These are phyloP conservation scores for Astur gentilis DNA, from an alignment of 2,113 vertebrate species.

Conservation along the genomic window DNA sequence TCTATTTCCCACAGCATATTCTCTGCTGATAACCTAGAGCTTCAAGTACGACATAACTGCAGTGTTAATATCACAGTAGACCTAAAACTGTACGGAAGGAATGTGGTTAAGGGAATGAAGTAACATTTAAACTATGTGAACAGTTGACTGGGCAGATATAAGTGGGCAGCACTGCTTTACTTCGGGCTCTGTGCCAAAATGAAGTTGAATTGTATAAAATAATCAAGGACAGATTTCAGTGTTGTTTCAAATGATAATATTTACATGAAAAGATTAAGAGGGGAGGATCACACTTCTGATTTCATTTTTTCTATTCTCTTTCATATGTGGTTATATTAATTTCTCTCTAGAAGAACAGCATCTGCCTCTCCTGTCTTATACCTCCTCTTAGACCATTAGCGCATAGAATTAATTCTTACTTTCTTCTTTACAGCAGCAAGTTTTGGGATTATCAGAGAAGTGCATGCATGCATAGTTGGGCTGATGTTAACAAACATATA, in stretches of 20 bases:
- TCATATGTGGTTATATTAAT: neutral
- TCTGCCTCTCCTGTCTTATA: neutral
- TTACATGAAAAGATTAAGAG: neutral
- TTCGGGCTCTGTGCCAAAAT: neutral
- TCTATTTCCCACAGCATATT: neutral
- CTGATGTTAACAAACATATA: neutral
- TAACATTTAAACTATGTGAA: conserved; percentile 47
- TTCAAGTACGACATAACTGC: neutral
- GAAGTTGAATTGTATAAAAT: neutral
- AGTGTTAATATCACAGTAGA: neutral
- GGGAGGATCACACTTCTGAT: neutral
- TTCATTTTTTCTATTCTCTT: neutral
- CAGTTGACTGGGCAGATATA: conserved; percentile 52
- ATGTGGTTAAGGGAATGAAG: conserved; percentile 54
- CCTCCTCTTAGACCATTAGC: neutral
- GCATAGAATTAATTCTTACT: neutral
- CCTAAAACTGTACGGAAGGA: conserved; percentile 21
- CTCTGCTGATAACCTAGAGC: neutral
- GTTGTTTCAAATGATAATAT: neutral
- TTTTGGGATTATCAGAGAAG: neutral
- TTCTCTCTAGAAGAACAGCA: neutral
- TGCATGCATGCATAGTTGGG: neutral
- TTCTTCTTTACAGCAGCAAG: neutral
- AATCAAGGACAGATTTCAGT: neutral
- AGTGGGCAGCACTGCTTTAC: conserved; percentile 33